Evolutionary conservation across 2,113 vertebrate species (phyloP).

Genomic region (Mohoua ochrocephala): DNA sequence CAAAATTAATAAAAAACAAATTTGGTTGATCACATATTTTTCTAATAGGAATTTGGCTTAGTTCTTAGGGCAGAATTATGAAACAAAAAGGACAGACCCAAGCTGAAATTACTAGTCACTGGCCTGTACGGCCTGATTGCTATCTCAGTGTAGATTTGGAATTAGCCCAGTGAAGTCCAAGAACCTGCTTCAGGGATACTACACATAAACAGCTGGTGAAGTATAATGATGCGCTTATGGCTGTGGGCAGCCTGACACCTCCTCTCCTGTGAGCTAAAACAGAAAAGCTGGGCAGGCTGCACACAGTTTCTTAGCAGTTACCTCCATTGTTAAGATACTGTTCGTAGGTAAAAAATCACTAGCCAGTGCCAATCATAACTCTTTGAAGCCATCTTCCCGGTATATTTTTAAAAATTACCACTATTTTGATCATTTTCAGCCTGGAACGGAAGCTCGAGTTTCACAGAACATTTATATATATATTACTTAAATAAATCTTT

Average conservation of each 20-base stretch:
- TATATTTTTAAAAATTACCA: neutral
- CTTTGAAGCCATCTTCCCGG: neutral
- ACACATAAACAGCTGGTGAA: neutral
- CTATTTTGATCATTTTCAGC: neutral
- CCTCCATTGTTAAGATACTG: neutral
- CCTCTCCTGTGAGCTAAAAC: neutral
- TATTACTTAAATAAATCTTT: neutral
- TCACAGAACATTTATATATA: neutral
- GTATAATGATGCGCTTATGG: neutral
- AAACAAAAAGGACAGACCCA: neutral
- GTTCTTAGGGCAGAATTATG: neutral
- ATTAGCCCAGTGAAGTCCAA: neutral
- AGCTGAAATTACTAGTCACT: neutral
- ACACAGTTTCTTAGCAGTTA: neutral
- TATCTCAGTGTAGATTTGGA: neutral
- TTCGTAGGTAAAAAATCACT: neutral
- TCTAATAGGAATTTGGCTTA: neutral
- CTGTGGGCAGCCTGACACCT: neutral
- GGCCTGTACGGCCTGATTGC: neutral
- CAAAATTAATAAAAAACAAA: neutral
- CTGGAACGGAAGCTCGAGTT: neutral
- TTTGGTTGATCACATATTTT: neutral
- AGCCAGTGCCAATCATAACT: neutral
- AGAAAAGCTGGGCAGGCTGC: neutral
- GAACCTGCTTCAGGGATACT: neutral